Percentiles rank a stretch among this genome's conserved stretches.
Evolutionary conservation across 1,140 invertebrate species (phyloP).

Genomic region (Heterodera schachtii): DNA sequence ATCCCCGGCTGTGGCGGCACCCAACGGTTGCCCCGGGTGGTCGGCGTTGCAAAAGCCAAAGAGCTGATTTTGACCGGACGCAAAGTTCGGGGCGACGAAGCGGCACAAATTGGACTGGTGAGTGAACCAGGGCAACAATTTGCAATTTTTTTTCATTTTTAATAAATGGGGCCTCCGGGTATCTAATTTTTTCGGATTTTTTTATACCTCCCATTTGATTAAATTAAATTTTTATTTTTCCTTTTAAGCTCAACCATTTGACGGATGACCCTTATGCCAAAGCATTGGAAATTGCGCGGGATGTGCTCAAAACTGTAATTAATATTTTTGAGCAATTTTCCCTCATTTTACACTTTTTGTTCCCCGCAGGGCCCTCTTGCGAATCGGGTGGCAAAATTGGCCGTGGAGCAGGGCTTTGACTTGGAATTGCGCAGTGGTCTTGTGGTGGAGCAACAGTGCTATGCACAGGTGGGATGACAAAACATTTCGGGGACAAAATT

Average conservation of each 20-base stretch:
- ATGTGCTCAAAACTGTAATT: constrained; percentile 76
- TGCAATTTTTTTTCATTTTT: too few species aligned
- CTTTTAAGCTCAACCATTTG: constrained; percentile 45
- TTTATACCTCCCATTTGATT: too few species aligned
- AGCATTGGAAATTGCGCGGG: constrained; percentile 80
- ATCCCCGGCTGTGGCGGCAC: constrained; percentile 88
- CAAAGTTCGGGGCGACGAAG: constrained; percentile 80
- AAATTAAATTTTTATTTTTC: neutral
- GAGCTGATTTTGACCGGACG: constrained; percentile 91
- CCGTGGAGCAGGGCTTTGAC: constrained; percentile 80
- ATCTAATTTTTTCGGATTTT: too few species aligned
- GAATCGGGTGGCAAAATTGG: constrained; percentile 85
- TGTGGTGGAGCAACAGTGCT: constrained; percentile 87
- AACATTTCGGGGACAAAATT: too few species aligned
- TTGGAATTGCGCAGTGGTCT: constrained; percentile 81
- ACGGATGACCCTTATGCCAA: constrained; percentile 80
- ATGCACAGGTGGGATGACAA: constrained; percentile 80
- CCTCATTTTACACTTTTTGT: neutral
- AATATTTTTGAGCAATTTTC: neutral
- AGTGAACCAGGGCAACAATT: neutral
- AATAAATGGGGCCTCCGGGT: too few species aligned
- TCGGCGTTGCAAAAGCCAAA: constrained; percentile 85
- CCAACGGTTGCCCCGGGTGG: constrained; percentile 82
- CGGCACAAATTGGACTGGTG: constrained; percentile 77
- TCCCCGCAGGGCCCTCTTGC: constrained; percentile 81